Percentiles rank a stretch among this genome's conserved stretches.
These are phyloP conservation scores for Hydrophis major DNA, from an alignment of 2,797 vertebrate species.

Conservation along the genomic window DNA sequence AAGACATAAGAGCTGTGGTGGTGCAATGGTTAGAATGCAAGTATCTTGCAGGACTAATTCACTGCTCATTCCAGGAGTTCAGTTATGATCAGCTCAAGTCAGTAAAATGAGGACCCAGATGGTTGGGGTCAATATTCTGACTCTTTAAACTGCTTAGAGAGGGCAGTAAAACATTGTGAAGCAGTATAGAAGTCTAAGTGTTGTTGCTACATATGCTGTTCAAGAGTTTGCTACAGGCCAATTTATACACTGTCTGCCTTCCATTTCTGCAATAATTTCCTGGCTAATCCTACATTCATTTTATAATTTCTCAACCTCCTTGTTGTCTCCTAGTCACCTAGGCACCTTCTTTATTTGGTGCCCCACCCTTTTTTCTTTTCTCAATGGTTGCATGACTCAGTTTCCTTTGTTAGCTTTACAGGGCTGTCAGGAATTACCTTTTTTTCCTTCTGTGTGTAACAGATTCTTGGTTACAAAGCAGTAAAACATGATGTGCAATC, in stretches of 20 bases:
- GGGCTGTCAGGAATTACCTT: not conserved
- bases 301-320: not conserved
- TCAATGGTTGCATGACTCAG: not conserved
- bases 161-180: not conserved
- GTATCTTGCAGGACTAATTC: not conserved
- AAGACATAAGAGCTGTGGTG: not conserved
- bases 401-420: not conserved
- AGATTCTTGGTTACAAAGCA: not conserved
- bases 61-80: not conserved
- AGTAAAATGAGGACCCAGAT: not conserved
- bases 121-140: not conserved
- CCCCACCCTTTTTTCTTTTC: not conserved
- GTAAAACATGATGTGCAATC: not conserved
- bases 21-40: not conserved
- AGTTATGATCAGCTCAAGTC: not conserved
- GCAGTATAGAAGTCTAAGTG: not conserved
- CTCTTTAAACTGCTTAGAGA: not conserved
- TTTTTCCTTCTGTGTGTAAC: not conserved
- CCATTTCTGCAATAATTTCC: not conserved
- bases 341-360: not conserved
- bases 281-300: not conserved
- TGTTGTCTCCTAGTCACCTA: not conserved
- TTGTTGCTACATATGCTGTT: not conserved
- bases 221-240: not conserved
- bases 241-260: not conserved